These are phyloP conservation scores for Rhabdophis nuchalis DNA, from an alignment of 2,797 vertebrate genomes.

Conservation along the genomic window DNA sequence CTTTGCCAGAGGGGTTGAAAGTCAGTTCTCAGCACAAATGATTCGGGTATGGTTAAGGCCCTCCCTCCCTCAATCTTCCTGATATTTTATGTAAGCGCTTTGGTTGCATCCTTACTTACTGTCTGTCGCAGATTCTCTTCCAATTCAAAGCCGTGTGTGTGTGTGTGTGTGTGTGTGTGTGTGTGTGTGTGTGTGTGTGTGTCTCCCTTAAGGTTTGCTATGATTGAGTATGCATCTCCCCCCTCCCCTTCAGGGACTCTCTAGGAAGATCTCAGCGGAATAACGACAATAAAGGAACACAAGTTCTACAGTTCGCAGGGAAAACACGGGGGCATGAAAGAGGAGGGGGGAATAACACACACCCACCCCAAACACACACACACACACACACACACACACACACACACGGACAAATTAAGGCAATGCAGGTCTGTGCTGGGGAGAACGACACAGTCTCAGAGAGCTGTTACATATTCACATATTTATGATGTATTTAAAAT, in stretches of 20 bases:
- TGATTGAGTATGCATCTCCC: background rate
- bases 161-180: fast-evolving
- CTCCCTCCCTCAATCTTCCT: background rate
- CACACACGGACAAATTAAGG: background rate
- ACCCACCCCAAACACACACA: too few relatives aligned
- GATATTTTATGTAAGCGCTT: background rate
- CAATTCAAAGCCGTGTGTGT: background rate
- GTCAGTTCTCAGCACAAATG: background rate
- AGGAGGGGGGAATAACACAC: background rate
- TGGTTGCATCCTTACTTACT: background rate
- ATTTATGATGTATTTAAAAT: conserved; percentile 30
- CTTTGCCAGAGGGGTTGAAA: background rate
- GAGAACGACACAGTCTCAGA: background rate
- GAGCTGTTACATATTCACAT: conserved; percentile 14
- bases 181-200: fast-evolving
- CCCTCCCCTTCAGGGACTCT: background rate
- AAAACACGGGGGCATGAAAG: background rate
- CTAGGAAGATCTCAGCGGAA: too few relatives aligned
- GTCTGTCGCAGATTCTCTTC: background rate
- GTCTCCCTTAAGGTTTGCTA: background rate
- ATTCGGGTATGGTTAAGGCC: background rate
- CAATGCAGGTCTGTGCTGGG: background rate
- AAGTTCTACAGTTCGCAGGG: background rate
- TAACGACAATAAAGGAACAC: background rate
- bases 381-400: too few relatives aligned